phyloP scores from a whole-genome alignment of 2,888 invertebrate species.

The Sinhomidia bicolor region DNA sequence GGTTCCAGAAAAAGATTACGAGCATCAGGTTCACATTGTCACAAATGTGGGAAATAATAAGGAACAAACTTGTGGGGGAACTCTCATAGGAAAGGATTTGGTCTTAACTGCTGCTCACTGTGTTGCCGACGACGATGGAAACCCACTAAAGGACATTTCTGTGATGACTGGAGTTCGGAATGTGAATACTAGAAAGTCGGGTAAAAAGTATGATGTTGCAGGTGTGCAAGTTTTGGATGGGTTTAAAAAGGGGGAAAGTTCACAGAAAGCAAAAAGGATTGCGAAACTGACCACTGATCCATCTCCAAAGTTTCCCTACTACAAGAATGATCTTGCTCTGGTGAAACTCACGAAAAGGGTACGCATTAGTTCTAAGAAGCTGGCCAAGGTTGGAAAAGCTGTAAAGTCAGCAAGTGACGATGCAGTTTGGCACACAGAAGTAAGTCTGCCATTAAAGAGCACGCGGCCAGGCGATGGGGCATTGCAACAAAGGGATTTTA shows the following conservation, averaged over 20 bases:
- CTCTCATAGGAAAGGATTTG: background rate
- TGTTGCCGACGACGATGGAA: background rate
- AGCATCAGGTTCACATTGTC: conserved; percentile 23
- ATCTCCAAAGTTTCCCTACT: background rate
- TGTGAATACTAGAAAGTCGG: background rate
- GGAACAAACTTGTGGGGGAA: conserved; percentile 32
- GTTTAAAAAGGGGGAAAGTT: background rate
- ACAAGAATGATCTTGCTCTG: background rate
- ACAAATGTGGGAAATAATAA: background rate
- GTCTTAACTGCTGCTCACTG: conserved; percentile 34
- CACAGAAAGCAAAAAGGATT: background rate
- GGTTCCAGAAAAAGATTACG: background rate
- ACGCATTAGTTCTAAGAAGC: background rate
- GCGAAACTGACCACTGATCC: background rate
- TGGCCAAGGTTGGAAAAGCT: background rate
- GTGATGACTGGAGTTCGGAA: background rate
- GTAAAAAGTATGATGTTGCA: background rate
- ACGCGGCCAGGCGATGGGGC: background rate
- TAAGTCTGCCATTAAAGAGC: background rate
- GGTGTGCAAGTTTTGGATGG: too few species aligned
- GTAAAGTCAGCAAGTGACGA: background rate
- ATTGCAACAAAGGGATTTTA: background rate
- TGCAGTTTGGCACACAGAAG: background rate
- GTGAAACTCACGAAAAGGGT: background rate
- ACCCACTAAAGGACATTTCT: background rate